Conservation (phyloP, 2,888 invertebrate species). For the Cryptus armator region DNA sequence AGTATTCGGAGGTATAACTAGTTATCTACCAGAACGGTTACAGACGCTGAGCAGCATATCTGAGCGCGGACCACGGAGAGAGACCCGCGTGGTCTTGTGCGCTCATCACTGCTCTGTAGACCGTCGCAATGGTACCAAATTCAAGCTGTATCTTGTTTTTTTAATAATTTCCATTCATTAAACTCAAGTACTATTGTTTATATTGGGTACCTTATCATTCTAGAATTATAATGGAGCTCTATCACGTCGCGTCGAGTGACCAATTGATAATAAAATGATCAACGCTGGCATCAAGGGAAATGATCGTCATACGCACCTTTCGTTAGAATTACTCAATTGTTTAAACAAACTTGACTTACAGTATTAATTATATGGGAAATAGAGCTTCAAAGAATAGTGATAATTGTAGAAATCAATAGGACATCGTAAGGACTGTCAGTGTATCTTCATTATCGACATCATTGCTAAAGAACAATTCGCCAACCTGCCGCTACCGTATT, state of each 20-base stretch:
- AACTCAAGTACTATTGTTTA: neutral
- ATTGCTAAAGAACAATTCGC: too few species aligned
- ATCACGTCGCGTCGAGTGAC: too few species aligned
- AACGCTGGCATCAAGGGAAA: conserved; percentile 11
- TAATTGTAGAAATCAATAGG: neutral
- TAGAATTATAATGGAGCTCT: neutral
- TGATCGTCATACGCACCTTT: conserved; percentile 33
- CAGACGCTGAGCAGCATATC: neutral
- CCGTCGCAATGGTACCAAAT: conserved; percentile 38
- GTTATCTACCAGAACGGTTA: neutral
- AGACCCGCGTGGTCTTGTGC: conserved; percentile 53
- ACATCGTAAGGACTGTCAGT: too few species aligned
- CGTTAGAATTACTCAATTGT: conserved; percentile 54
- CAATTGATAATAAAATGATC: neutral
- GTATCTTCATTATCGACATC: too few species aligned
- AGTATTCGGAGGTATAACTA: neutral
- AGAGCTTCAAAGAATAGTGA: neutral
- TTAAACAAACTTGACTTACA: conserved; percentile 9
- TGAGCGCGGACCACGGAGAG: conserved; percentile 68
- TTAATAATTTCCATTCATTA: neutral
- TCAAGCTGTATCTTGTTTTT: neutral
- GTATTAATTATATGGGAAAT: neutral
- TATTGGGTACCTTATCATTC: conserved; percentile 27
- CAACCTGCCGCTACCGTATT: too few species aligned
- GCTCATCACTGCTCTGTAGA: neutral